phyloP scores from a whole-genome alignment of 2,113 vertebrate genomes.

The Vireo altiloquus region DNA sequence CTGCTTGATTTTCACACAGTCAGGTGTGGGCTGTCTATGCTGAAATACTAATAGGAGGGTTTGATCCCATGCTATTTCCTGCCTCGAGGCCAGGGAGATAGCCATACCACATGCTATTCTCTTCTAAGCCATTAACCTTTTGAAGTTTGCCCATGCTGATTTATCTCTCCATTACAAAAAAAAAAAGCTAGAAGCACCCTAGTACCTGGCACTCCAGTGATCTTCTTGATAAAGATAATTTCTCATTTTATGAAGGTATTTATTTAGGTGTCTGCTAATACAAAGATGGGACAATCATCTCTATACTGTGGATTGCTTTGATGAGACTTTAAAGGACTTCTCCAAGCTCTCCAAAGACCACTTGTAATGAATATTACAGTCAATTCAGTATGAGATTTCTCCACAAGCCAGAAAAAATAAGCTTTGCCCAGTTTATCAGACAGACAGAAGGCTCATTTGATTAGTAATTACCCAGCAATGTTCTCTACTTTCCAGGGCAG shows the following conservation, averaged over 20 bases:
- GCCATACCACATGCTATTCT: conserved; percentile 14
- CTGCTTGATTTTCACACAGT: conserved; percentile 12
- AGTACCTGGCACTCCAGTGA: not conserved
- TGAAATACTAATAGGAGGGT: conserved; percentile 11
- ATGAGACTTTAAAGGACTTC: not conserved
- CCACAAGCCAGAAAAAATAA: not conserved
- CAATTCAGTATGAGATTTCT: not conserved
- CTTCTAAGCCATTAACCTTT: conserved; percentile 31
- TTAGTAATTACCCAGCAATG: not conserved
- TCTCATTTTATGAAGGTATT: not conserved
- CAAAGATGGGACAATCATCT: not conserved
- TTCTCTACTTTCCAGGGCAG: not conserved
- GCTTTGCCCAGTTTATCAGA: not conserved
- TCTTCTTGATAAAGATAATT: not conserved
- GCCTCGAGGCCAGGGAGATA: conserved; percentile 21
- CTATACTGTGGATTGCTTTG: not conserved
- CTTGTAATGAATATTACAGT: not conserved
- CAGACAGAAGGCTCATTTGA: not conserved
- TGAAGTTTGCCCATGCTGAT: conserved; percentile 29
- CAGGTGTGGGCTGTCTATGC: not conserved
- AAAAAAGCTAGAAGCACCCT: not conserved
- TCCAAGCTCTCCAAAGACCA: not conserved
- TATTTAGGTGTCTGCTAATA: conserved; percentile 7
- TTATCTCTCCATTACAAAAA: not conserved
- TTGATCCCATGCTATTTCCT: conserved; percentile 30